A percentile compares a stretch with the other conserved stretches of the same genome.
Evolutionary conservation across 1,140 invertebrate genomes (phyloP).

Genomic region (Solenopsis fugax): DNA sequence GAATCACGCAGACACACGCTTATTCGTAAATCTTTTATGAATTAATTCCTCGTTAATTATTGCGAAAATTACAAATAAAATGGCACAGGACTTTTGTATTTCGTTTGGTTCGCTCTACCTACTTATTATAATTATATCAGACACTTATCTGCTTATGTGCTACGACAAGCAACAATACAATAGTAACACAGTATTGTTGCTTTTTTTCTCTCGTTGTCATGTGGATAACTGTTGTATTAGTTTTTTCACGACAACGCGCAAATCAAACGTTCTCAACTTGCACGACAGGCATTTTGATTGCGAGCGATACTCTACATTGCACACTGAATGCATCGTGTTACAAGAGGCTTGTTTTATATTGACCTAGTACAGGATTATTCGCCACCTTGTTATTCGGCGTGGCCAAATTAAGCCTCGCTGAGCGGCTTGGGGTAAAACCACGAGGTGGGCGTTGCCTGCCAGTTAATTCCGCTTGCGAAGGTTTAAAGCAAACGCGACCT

Average conservation of each 20-base stretch:
- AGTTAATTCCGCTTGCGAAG: constrained; percentile 62
- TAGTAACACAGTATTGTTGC: background rate
- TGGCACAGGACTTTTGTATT: no score
- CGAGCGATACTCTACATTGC: background rate
- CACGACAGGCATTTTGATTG: constrained; percentile 7
- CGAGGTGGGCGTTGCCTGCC: constrained; percentile 57
- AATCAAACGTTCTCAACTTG: constrained; percentile 10
- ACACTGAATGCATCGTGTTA: constrained; percentile 16
- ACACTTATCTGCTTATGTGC: no score
- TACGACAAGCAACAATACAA: background rate
- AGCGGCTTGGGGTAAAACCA: constrained; percentile 56
- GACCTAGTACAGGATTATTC: constrained; percentile 53
- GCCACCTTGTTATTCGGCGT: constrained; percentile 62
- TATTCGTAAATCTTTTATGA: no score
- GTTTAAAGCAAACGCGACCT: constrained; percentile 66
- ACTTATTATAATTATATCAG: no score
- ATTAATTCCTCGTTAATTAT: no score
- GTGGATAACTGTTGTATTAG: background rate
- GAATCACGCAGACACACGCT: no score
- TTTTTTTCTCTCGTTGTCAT: background rate
- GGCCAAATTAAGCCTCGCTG: constrained; percentile 60
- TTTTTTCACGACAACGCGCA: background rate
- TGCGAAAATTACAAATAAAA: no score
- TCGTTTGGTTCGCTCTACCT: no score
- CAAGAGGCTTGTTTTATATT: constrained; percentile 51